Conservation (phyloP, 2,888 invertebrate species). For the Odontocerum albicorne region DNA sequence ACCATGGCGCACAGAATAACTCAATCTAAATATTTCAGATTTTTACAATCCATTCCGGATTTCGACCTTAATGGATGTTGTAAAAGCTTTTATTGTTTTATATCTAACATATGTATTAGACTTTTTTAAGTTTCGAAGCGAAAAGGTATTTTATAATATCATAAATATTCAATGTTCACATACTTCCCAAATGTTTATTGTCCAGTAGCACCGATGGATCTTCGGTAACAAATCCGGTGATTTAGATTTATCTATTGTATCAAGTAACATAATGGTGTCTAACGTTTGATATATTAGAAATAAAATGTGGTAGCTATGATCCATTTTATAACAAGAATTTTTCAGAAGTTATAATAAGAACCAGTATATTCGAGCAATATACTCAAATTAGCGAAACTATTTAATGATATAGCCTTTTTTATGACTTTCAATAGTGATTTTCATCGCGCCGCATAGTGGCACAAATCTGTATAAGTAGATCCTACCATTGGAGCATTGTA, state of each 20-base stretch:
- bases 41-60: conserved; percentile 15
- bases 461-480: too few species aligned
- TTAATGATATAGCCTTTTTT: too few species aligned
- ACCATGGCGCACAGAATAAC: conserved; percentile 9
- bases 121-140: conserved; percentile 10
- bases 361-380: too few species aligned
- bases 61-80: conserved; percentile 2
- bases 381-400: too few species aligned
- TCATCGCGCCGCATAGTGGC: too few species aligned
- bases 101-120: conserved; percentile 19
- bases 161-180: conserved; percentile 33
- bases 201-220: conserved; percentile 24
- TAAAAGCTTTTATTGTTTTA: conserved; percentile 30
- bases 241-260: conserved; percentile 26
- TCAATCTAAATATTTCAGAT: conserved; percentile 15
- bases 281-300: conserved; percentile 22
- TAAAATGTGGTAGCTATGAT: conserved; percentile 13
- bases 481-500: too few species aligned
- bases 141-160: conserved; percentile 28
- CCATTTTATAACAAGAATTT: too few species aligned
- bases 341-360: too few species aligned
- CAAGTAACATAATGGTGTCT: conserved; percentile 12
- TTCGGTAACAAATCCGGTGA: conserved; percentile 27
- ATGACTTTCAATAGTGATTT: too few species aligned
- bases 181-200: conserved; percentile 25